Evolutionary conservation across 2,888 invertebrate genomes (phyloP).

Genomic region (Boloria euphrosyne): DNA sequence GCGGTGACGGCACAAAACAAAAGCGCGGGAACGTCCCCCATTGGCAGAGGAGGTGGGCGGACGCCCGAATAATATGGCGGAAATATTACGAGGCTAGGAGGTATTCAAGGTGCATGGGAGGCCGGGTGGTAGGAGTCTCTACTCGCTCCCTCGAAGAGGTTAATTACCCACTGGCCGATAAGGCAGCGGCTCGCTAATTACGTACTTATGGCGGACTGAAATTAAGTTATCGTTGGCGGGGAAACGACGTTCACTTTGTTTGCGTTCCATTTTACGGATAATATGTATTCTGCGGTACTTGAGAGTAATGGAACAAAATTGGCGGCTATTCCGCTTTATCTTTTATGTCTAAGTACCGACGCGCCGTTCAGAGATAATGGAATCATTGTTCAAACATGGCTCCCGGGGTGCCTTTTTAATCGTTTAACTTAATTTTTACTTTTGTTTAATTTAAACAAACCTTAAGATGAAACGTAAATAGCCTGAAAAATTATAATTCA

Average conservation of each 20-base stretch:
- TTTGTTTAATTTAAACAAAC: slow-evolving; percentile 30
- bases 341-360: slow-evolving; percentile 64
- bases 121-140: slow-evolving; percentile 51
- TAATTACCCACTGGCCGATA: slow-evolving; percentile 82
- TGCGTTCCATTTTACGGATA: slow-evolving; percentile 81
- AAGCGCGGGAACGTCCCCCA: slow-evolving; percentile 78
- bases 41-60: slow-evolving; percentile 81
- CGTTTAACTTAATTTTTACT: slow-evolving; percentile 66
- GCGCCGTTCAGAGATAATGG: slow-evolving; percentile 64
- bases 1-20: slow-evolving; percentile 72
- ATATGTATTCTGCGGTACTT: slow-evolving; percentile 72
- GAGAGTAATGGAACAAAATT: slow-evolving; percentile 80
- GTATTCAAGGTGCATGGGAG: slow-evolving; percentile 74
- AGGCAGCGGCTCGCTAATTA: slow-evolving; percentile 82
- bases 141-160: slow-evolving; percentile 67
- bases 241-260: slow-evolving; percentile 80
- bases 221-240: slow-evolving; percentile 81
- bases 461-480: slow-evolving; percentile 27
- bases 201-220: slow-evolving; percentile 82
- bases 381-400: slow-evolving; percentile 70
- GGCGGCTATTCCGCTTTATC: slow-evolving; percentile 76
- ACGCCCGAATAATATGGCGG: slow-evolving; percentile 79
- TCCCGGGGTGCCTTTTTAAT: slow-evolving; percentile 70
- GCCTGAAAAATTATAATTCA: slow-evolving; percentile 8
- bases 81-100: slow-evolving; percentile 81